Base-by-base conservation (phyloP, 2,797 vertebrate species). In the Typhlichthys subterraneus region DNA sequence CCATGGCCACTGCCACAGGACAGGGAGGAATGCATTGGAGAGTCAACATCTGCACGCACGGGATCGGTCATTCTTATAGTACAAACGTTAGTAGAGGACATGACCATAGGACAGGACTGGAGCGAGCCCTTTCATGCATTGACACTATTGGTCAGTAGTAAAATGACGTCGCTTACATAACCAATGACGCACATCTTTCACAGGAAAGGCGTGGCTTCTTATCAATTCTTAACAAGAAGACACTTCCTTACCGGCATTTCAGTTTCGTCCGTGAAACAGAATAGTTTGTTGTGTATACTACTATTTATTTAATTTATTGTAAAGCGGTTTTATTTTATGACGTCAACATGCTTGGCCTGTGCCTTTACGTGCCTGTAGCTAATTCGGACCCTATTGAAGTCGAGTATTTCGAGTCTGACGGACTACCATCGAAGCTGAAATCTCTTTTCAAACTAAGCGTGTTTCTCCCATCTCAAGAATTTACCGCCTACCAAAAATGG, bases 371-470 rank as follows among this genome's bases (percentile, higher is more conserved):
- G 63, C 94, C 96, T 0, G 86, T 90, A 63, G 87, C 91, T 0
- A 95, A 95, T 70, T 84, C 76, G 8, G 91, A 94, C n/a, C 93
- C 93, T 49, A 51, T 94, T 0, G 96, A 96, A 70, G 96, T 98
- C 75, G 92, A 98, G 31, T 98, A 95, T 68, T 98, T 98, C 7
- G 97, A 99, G 67, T 98, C 97, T 0, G 92, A 95, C 77, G 93
- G 94, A 11, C 92, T 99, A 12, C 96, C 97, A 0, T 90, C 94
- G 0, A 92, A 94, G 59, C 93, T 98, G 58, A 97, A 97, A 62
- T 95, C 96, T 0, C 83, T 93, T 1, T 91, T 92, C 23, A 81
- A 94, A 12, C 89, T 99, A 51, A 98, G 97, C 68, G 91, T 97
- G 50, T 89, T 98, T 38, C 91, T 98, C 48, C 94, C 97, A 1